Evolutionary conservation across 2,888 invertebrate genomes (phyloP), one percentile per base, ranked within the genome.

Genomic region (Sarcophaga variegata): DNA sequence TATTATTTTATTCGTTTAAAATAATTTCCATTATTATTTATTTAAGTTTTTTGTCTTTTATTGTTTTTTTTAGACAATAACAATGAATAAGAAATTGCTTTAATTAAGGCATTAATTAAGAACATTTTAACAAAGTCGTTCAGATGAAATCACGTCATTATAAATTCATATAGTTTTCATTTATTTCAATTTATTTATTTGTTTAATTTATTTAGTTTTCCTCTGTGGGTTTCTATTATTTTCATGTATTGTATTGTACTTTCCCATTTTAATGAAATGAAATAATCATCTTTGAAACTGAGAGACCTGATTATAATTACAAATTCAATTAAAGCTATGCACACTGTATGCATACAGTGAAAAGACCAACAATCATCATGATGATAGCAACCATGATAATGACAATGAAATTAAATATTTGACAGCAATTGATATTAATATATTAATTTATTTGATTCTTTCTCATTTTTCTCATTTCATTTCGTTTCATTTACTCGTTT

Each of bases 131-230:
- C 75, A 64, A 37, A 83, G 75, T 84, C 81, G 75, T 81, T 87
- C 78, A 87, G 81, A 87, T 87, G 78, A 87, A 87, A 87, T 84
- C 87, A 84, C 87, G 81, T 81, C 83, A 84, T 83, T 83, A 86
- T 69, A 81, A 84, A 84, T 71, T 83, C 71, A 79, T 83, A 63
- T 74, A 27, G 79, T 81, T 75, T 72, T 20, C 54, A 54, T 54
- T 60, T 72, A 78, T 77, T 49, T 37, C 37, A 25, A n/a, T 71
- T 59, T 71, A 59, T 77, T 82, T 20, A 11, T 22, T 22, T 22
- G 49, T 60, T 66, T 77, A 66, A 69, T 64, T 80, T 59, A 64
- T 71, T 54, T 59, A 54, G 54, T 27, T 47, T 37, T 49, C 64
- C 59, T n/a, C n/a, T 47, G 45, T 45, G 14, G 17, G 45, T 67